Conservation (phyloP, 2,113 vertebrate genomes). For the Corythaeola cristata region DNA sequence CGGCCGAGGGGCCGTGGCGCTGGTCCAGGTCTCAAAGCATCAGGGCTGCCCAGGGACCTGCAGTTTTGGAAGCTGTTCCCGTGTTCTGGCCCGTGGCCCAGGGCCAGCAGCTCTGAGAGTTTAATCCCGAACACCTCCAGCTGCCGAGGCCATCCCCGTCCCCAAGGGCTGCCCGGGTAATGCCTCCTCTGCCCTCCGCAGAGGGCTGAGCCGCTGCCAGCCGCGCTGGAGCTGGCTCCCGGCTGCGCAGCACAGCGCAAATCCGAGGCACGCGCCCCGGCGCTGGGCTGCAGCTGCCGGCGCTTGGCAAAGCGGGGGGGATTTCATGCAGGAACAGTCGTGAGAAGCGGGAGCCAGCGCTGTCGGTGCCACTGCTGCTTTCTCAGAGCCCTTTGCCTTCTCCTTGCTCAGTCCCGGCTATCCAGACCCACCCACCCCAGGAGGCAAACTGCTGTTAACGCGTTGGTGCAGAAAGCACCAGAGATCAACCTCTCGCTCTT, state of each 20-base stretch:
- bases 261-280: neutral
- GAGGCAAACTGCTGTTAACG: neutral
- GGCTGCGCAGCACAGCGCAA: neutral
- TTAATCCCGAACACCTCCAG: neutral
- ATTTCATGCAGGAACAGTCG: neutral
- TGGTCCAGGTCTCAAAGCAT: neutral
- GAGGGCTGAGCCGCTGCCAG: neutral
- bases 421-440: too few relatives aligned
- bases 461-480: neutral
- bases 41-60: neutral
- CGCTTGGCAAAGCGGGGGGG: neutral
- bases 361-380: neutral
- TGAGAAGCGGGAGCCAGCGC: rapidly evolving
- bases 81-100: rapidly evolving
- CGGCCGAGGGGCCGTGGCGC: rapidly evolving
- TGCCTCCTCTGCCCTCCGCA: neutral
- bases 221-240: neutral
- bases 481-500: neutral
- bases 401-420: rapidly evolving
- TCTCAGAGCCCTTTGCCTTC: neutral
- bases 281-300: neutral
- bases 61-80: neutral
- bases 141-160: rapidly evolving
- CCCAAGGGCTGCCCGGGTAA: neutral
- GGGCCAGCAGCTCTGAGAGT: neutral